Base-by-base conservation (phyloP, 2,888 invertebrate species). In the Rhorus exstirpatorius region DNA sequence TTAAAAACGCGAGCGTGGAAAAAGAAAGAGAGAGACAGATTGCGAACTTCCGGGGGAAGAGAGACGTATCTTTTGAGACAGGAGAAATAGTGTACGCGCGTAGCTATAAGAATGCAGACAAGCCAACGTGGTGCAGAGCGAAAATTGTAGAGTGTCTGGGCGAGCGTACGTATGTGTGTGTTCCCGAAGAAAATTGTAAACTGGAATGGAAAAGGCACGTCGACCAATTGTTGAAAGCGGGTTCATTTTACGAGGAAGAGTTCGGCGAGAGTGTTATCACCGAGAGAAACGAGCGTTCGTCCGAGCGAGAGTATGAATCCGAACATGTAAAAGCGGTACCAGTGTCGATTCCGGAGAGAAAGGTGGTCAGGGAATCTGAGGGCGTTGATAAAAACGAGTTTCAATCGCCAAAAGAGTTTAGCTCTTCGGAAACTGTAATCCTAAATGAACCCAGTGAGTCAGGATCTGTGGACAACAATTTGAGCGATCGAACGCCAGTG, bases 31-130 rank as follows among this genome's bases (percentile, higher is more conserved):
- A 63, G 7, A 83, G 41, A 55, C 70, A 76, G 53, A 51, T 65
- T 4, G 38, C 60, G 2, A 41, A 53, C 61, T 81, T 70, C 58
- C 31, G 68, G 12, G 81, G 77, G 14, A 71, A 61, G 7, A 63
- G 81, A 14, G 60, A 71, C 7, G 31, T 71, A 6, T n/a, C 61
- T 4, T 78, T 81, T 44, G 38, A 72, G 1, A 60, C 14, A 8
- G 71, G 72, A 46, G 81, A 78, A 24, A 60, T 24, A 17, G 81
- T 49, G 12, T 76, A 61, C 31, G 72, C 44, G n/a, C 63, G 70
- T 17, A 67, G 68, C 68, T 81, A 81, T 35, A 76, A 53, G 58
- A 81, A 81, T 68, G 46, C 76, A 21, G 35, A 24, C 0, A 81
- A 70, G 44, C 76, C 49, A 35, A 24, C 46, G 26, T 77, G 60